Evolutionary conservation across 2,888 invertebrate genomes (phyloP).

Genomic region (Pandemis corylana): DNA sequence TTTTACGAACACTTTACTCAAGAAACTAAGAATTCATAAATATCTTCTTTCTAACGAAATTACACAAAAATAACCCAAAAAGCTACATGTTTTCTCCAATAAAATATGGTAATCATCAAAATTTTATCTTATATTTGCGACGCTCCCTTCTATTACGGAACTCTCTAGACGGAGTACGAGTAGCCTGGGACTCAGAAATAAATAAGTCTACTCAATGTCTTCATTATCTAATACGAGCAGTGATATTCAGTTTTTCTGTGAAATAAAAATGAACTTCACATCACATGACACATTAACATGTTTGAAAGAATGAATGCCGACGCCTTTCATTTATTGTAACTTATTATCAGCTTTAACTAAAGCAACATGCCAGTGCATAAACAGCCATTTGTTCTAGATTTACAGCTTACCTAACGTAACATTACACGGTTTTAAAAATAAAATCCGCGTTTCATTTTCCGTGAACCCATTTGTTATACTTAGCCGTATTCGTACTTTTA

Average conservation of each 20-base stretch:
- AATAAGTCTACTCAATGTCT: conserved; percentile 14
- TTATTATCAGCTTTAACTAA: background rate
- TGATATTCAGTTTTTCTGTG: background rate
- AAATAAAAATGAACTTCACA: no score
- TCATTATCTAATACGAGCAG: background rate
- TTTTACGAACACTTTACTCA: background rate
- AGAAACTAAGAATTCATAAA: no score
- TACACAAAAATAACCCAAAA: background rate
- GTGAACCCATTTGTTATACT: conserved; percentile 31
- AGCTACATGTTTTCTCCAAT: background rate
- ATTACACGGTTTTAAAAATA: conserved; percentile 22
- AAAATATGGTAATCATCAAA: conserved; percentile 16
- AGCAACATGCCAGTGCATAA: conserved; percentile 2
- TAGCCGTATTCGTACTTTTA: conserved; percentile 15
- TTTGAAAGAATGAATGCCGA: no score
- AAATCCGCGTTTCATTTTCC: conserved; percentile 22
- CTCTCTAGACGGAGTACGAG: background rate
- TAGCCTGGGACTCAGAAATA: background rate
- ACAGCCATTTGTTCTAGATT: conserved; percentile 23
- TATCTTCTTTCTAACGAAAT: background rate
- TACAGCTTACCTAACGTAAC: conserved; percentile 14
- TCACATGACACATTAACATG: no score
- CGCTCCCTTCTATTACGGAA: background rate
- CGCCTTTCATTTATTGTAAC: no score
- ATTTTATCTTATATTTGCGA: conserved; percentile 9